Evolutionary conservation across 2,888 invertebrate species (phyloP).

Genomic region (Idaea biselata): DNA sequence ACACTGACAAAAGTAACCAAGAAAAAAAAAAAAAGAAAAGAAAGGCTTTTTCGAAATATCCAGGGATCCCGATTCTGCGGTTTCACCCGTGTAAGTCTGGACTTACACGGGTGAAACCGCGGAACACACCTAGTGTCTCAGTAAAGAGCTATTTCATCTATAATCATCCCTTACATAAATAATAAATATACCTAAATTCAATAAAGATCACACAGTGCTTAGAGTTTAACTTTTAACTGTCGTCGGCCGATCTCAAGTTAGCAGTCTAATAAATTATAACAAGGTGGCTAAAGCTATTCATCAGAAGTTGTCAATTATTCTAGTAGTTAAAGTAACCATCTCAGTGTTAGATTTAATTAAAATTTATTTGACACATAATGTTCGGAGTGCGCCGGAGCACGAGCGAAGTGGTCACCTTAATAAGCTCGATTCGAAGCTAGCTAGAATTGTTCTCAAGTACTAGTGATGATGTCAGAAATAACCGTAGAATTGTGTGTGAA

Average conservation of each 20-base stretch:
- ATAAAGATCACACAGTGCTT: neutral
- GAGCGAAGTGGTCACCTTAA: neutral
- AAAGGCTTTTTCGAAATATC: no score
- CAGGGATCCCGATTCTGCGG: no score
- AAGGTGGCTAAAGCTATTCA: slow-evolving; percentile 72
- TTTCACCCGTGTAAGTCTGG: no score
- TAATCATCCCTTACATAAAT: no score
- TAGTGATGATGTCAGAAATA: neutral
- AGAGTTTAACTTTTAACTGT: neutral
- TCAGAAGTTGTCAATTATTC: slow-evolving; percentile 74
- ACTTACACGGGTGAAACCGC: no score
- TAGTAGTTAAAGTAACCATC: slow-evolving; percentile 55
- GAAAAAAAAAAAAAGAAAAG: no score
- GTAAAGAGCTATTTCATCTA: no score
- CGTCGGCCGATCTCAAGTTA: neutral
- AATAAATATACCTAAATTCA: no score
- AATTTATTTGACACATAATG: slow-evolving; percentile 65
- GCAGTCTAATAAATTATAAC: slow-evolving; percentile 52
- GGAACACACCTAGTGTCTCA: no score
- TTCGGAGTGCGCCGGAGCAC: neutral
- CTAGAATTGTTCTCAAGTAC: neutral
- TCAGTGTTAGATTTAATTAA: slow-evolving; percentile 69
- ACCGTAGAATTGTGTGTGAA: neutral
- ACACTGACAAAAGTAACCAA: no score
- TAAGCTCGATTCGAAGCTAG: neutral